Evolutionary conservation across 2,797 vertebrate species (phyloP), one percentile per base, ranked within the genome.

Genomic region (Gephyroberyx darwinii): DNA sequence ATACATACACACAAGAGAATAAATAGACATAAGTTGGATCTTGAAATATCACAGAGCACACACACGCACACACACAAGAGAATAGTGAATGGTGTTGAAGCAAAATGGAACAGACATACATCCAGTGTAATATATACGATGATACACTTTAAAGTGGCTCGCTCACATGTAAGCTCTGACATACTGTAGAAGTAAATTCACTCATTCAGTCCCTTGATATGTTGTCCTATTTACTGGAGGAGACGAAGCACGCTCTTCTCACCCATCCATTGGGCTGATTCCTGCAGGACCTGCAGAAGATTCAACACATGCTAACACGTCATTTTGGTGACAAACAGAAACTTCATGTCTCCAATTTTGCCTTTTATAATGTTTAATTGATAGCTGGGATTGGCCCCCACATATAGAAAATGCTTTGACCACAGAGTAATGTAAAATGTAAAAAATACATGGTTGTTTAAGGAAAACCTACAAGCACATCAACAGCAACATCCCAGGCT

Each of bases 1-100:
- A 51, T 33, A 39, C 30, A 22, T 8, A 51, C 33, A 77, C 53
- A 30, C 62, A 71, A 63, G 65, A 0, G 48, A 75, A 69, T 58
- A 47, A 77, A 77, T n/a, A 69, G 33, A 8, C 13, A 10, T 26
- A 4, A 26, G 2, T 26, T 26, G 26, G 26, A 2, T 59, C 19
- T 62, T 69, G 41, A 59, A 72, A 78, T 69, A 50, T 45, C 26
- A 26, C 26, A n/a, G 50, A 68, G 26, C 30, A 68, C 12, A 59
- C 1, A 53, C 50, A 57, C 48, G 41, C 22, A 26, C 20, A 53
- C 22, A 30, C 51, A 53, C 22, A 54, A 37, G 57, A 71, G 16
- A 45, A 62, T 9, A 60, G 57, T 39, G 35, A 7, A 54, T 22
- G 43, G 26, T 62, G 50, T 71, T 35, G 8, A 53, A 66, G 55